These are phyloP conservation scores for Acholoe squamosa DNA, from an alignment of 2,888 invertebrate species.

Conservation along the genomic window DNA sequence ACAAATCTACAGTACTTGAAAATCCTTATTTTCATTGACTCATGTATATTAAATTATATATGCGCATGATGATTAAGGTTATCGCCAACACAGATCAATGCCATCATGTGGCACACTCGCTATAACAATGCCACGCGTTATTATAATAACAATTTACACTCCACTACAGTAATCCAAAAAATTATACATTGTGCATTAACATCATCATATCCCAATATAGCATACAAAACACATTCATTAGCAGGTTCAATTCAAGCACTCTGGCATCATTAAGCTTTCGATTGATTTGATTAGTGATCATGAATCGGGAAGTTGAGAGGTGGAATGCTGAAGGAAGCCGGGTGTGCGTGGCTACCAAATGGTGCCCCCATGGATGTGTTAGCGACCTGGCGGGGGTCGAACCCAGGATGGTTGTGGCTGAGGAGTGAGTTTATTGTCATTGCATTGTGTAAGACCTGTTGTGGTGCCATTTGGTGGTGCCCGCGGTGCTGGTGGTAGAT, in stretches of 20 bases:
- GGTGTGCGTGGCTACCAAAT: constrained; percentile 78
- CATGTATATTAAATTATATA: neutral
- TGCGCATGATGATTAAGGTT: neutral
- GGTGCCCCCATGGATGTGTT: constrained; percentile 79
- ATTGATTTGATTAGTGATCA: constrained; percentile 72
- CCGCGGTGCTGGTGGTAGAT: constrained; percentile 79
- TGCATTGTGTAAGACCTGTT: constrained; percentile 74
- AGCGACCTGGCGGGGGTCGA: constrained; percentile 77
- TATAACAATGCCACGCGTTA: neutral
- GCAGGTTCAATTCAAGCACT: neutral
- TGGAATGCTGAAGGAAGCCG: constrained; percentile 80
- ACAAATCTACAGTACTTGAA: neutral
- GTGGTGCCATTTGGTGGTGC: constrained; percentile 69
- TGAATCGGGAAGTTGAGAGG: constrained; percentile 82
- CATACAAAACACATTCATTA: neutral
- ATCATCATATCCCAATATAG: neutral
- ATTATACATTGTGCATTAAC: neutral
- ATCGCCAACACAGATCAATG: neutral
- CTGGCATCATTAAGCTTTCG: neutral
- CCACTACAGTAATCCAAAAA: neutral
- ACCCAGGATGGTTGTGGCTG: constrained; percentile 82
- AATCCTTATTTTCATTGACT: neutral
- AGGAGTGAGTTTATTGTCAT: constrained; percentile 82
- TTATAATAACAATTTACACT: neutral
- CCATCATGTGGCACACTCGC: neutral